Evolutionary conservation across 2,888 invertebrate genomes (phyloP), one percentile per base, ranked within the genome.

Genomic region (Acleris laterana): DNA sequence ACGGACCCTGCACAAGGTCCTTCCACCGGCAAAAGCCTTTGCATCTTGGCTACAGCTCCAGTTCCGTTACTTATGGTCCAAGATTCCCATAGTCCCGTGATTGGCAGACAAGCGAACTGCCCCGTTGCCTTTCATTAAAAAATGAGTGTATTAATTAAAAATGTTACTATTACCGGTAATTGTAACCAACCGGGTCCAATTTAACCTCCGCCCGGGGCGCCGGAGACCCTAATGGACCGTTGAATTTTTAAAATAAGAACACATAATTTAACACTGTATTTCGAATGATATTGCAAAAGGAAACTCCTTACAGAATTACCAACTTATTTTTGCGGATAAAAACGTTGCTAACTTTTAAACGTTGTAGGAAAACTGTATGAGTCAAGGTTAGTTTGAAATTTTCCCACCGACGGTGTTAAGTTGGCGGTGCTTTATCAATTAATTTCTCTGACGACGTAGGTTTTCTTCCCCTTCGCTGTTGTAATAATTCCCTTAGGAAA

Each of bases 181-280:
- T 58, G 32, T 38, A 42, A 22, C 7, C 13, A 19, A 42, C 19
- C 44, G 19, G 48, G 48, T 53, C 20, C 22, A 16, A 55, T 42
- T 57, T 57, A 17, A 9, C 32, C 13, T 48, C 44, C 25, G 55
- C 52, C 58, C n/a, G 28, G 16, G 42, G 59, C 60, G 17, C 60
- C 42, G 55, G 59, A 48, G 53, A 49, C 59, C 11, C 25, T 60
- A 64, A 64, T 55, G 64, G 28, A 55, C 28, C 60, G 19, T 20
- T 49, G 64, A 64, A 50, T 60, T 50, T 60, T 55, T 65, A 55
- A 56, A 32, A 60, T 65, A 56, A 56, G 55, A 65, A 65, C 55
- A 65, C 49, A 60, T 65, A 55, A 50, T 53, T 56, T 60, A n/a
- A 55, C 49, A 55, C 44, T 60, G 22, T 22, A 32, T 55, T 32